Evolutionary conservation across 2,888 invertebrate genomes (phyloP).

Genomic region (Zygaena filipendulae): DNA sequence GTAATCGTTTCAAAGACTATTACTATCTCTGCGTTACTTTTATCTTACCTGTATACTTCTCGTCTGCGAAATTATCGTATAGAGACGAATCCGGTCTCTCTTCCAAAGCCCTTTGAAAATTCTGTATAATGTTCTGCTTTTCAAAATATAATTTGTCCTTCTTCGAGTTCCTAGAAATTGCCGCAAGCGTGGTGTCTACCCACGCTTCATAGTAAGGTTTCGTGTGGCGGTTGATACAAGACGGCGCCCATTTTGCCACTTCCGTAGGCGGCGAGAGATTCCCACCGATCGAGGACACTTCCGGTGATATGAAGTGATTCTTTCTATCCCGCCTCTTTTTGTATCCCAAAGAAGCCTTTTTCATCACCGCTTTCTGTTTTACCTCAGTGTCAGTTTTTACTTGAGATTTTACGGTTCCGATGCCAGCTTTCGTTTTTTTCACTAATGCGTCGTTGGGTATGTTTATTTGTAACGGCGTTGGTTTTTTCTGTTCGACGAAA

Average conservation of each 20-base stretch:
- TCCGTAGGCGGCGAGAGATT: constrained; percentile 39
- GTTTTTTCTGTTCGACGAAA: constrained; percentile 26
- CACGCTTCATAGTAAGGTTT: constrained; percentile 53
- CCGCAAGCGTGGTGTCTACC: constrained; percentile 40
- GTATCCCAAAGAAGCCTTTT: constrained; percentile 9
- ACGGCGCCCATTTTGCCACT: constrained; percentile 43
- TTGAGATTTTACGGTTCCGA: too few species aligned
- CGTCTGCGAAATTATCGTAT: constrained; percentile 29
- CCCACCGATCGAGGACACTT: constrained; percentile 3
- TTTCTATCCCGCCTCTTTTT: constrained; percentile 5
- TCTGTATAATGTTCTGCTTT: constrained; percentile 21
- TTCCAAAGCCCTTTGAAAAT: constrained; percentile 22
- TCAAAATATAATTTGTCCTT: constrained; percentile 23
- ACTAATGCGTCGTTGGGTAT: constrained; percentile 23
- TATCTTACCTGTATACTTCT: constrained; percentile 38
- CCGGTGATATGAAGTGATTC: constrained; percentile 10
- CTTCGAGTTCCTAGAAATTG: constrained; percentile 26
- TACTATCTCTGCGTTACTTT: constrained; percentile 31
- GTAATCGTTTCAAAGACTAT: too few species aligned
- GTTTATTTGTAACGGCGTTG: constrained; percentile 26
- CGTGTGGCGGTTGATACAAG: constrained; percentile 27
- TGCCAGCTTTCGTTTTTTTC: constrained; percentile 13
- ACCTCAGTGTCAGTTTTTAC: constrained; percentile 2
- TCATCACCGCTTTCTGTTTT: constrained; percentile 1
- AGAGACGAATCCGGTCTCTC: constrained; percentile 22